phyloP scores from a whole-genome alignment of 2,888 invertebrate species.

The Idaea aversata region DNA sequence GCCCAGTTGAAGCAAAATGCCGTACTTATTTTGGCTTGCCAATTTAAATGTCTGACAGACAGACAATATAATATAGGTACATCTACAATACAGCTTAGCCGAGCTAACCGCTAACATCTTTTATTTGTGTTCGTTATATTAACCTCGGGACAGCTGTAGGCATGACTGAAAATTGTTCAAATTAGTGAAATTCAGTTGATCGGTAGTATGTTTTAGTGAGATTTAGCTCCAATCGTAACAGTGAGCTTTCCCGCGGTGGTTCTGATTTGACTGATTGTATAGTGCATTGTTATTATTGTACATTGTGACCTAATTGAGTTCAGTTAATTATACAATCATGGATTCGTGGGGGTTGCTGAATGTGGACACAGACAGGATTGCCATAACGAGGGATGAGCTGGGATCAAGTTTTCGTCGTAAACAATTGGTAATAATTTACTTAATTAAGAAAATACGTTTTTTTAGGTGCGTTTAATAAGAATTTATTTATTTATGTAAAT shows the following conservation, averaged over 20 bases:
- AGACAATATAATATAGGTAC: slow-evolving; percentile 46
- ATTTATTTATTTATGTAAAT: no score
- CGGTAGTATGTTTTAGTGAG: slow-evolving; percentile 31
- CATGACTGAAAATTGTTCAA: slow-evolving; percentile 10
- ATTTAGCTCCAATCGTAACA: slow-evolving; percentile 51
- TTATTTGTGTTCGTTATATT: slow-evolving; percentile 41
- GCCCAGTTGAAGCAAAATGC: slow-evolving; percentile 79
- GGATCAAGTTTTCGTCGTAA: slow-evolving; percentile 76
- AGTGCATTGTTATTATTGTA: slow-evolving; percentile 29
- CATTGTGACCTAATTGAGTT: slow-evolving; percentile 35
- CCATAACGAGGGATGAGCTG: slow-evolving; percentile 85
- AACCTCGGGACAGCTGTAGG: slow-evolving; percentile 34
- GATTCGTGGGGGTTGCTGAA: slow-evolving; percentile 87
- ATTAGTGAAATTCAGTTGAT: slow-evolving; percentile 37
- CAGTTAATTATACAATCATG: slow-evolving; percentile 63
- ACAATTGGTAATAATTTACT: slow-evolving; percentile 55
- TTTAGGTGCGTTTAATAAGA: not conserved
- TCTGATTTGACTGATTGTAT: slow-evolving; percentile 28
- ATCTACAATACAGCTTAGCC: slow-evolving; percentile 40
- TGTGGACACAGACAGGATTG: slow-evolving; percentile 82
- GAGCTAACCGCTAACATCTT: slow-evolving; percentile 38
- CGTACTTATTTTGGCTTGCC: slow-evolving; percentile 80
- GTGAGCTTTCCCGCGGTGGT: slow-evolving; percentile 33
- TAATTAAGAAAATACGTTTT: not conserved
- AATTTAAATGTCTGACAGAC: slow-evolving; percentile 69